phyloP scores from a whole-genome alignment of 2,888 invertebrate genomes.

The Theodoxus fluviatilis region DNA sequence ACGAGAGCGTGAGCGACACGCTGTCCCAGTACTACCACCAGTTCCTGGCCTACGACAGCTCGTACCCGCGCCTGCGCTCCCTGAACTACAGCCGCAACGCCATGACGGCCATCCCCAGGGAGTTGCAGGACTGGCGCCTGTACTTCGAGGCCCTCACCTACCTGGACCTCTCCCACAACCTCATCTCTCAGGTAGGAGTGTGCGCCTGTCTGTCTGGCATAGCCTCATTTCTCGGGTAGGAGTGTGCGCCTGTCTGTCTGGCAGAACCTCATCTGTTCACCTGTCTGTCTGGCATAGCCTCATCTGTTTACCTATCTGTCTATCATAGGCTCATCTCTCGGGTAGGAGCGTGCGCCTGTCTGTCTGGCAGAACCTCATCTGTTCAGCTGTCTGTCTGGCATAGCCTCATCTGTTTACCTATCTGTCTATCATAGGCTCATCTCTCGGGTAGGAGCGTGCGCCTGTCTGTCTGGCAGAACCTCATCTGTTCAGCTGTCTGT shows the following conservation, averaged over 20 bases:
- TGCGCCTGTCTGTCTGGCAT: slow-evolving; percentile 8
- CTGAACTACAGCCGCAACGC: slow-evolving; percentile 34
- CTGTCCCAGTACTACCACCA: slow-evolving; percentile 38
- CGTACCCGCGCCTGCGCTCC: slow-evolving; percentile 37
- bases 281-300: no score
- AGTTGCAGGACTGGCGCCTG: slow-evolving; percentile 39
- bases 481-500: no score
- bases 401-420: no score
- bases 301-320: slow-evolving; percentile 39
- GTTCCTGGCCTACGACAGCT: slow-evolving; percentile 35
- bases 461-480: no score
- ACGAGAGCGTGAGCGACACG: slow-evolving; percentile 36
- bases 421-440: slow-evolving; percentile 40
- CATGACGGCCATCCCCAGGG: slow-evolving; percentile 34
- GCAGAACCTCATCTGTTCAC: no score
- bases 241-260: no score
- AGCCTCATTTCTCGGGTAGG: no score
- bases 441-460: slow-evolving; percentile 32
- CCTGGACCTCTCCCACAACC: slow-evolving; percentile 45
- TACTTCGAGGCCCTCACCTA: slow-evolving; percentile 41
- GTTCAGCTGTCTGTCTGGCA: no score
- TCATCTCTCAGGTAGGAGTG: slow-evolving; percentile 38
- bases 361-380: no score
- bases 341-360: slow-evolving; percentile 29
- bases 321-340: slow-evolving; percentile 39